phyloP scores from a whole-genome alignment of 2,888 invertebrate species.

The Arctia plantaginis region DNA sequence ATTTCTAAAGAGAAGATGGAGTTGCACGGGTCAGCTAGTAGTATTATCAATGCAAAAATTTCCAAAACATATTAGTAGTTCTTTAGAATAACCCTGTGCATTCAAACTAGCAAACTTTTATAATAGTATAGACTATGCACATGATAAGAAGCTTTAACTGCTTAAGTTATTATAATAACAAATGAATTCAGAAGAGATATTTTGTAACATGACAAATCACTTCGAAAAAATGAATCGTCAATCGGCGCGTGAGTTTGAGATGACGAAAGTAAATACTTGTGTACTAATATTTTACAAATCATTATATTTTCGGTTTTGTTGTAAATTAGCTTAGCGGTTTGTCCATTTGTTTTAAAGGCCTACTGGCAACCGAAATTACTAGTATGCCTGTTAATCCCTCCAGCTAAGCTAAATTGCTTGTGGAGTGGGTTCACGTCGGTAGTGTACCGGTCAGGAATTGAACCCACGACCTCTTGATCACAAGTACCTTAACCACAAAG shows the following conservation, averaged over 20 bases:
- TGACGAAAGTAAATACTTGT: conserved; percentile 22
- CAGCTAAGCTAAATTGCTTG: no score
- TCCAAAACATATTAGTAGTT: no score
- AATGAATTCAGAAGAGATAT: neutral
- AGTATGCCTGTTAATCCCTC: no score
- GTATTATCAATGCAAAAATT: no score
- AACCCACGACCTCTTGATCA: no score
- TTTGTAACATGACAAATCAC: conserved; percentile 25
- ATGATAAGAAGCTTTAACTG: neutral
- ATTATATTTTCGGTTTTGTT: conserved; percentile 12
- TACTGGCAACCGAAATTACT: no score
- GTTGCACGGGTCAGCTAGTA: no score
- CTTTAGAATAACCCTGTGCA: neutral
- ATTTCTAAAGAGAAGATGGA: no score
- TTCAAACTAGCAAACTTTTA: neutral
- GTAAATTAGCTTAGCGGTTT: neutral
- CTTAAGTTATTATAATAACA: neutral
- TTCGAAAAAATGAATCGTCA: conserved; percentile 34
- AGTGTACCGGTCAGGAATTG: no score
- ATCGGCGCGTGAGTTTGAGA: neutral
- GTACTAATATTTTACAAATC: conserved; percentile 5
- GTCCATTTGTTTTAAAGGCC: neutral
- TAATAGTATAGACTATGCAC: neutral
- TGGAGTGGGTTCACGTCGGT: no score
- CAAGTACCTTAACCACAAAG: no score